Conservation (phyloP, 2,888 invertebrate genomes). For the Limnephilus rhombicus region DNA sequence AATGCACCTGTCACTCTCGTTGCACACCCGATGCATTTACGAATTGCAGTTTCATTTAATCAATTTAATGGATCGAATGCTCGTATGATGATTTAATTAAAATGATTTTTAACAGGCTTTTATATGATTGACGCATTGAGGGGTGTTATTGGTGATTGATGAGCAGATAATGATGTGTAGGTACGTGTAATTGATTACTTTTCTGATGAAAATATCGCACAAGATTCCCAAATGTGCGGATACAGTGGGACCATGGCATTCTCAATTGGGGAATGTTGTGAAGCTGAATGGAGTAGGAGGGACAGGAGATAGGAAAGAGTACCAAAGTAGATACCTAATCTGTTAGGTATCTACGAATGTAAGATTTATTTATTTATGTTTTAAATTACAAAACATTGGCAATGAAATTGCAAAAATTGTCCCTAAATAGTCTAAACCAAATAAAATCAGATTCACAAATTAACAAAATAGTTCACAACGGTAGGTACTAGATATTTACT, state of each 20-base stretch:
- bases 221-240: neutral
- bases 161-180: neutral
- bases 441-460: too few species aligned
- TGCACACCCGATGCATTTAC: neutral
- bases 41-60: constrained; percentile 9
- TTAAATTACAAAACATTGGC: too few species aligned
- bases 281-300: too few species aligned
- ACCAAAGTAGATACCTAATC: too few species aligned
- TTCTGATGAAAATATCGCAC: neutral
- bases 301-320: too few species aligned
- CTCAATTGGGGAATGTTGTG: neutral
- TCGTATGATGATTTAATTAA: neutral
- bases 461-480: too few species aligned
- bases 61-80: neutral
- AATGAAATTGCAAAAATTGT: too few species aligned
- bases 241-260: neutral
- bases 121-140: neutral
- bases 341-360: too few species aligned
- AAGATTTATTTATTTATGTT: too few species aligned
- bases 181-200: neutral
- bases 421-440: too few species aligned
- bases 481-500: too few species aligned
- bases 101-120: neutral
- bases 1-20: constrained; percentile 42
- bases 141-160: neutral